Conservation (phyloP, 1,140 invertebrate species). For the Drosophila subobscura region DNA sequence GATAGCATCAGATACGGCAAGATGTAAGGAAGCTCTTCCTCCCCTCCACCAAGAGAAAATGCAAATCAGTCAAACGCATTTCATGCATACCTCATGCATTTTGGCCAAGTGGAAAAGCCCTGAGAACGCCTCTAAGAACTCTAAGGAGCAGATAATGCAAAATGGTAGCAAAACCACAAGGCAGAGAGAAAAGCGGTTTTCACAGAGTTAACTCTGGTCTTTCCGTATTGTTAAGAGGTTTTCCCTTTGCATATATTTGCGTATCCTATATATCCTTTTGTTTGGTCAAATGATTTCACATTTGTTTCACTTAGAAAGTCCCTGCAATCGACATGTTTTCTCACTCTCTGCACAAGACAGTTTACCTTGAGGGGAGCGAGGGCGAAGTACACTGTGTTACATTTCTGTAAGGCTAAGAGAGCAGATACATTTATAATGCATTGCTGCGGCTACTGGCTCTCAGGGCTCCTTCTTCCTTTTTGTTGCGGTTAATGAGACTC, state of each 20-base stretch:
- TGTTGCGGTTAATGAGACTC: conserved; percentile 71
- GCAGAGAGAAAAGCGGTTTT: conserved; percentile 28
- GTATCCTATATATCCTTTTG: conserved; percentile 1
- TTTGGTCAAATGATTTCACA: conserved; percentile 23
- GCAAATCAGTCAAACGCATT: conserved; percentile 76
- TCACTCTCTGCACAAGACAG: conserved; percentile 31
- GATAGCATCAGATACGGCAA: conserved; percentile 25
- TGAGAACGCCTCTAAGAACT: conserved; percentile 16
- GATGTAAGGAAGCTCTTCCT: conserved; percentile 22
- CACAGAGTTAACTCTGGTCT: conserved; percentile 6
- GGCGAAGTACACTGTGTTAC: no score
- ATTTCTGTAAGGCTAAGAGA: background rate
- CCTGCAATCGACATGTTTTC: conserved; percentile 44
- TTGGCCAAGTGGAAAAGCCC: conserved; percentile 4
- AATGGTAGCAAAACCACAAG: conserved; percentile 17
- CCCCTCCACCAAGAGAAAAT: conserved; percentile 42
- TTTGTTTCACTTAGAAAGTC: conserved; percentile 36
- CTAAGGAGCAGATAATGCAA: conserved; percentile 29
- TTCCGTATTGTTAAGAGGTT: conserved; percentile 15
- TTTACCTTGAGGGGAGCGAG: background rate
- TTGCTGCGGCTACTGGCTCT: conserved; percentile 41
- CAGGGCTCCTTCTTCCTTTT: no score
- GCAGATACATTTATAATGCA: conserved; percentile 75
- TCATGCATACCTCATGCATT: conserved; percentile 61
- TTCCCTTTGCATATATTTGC: conserved; percentile 1